Evolutionary conservation across 2,113 vertebrate species (phyloP), one percentile per base, ranked within the genome.

Genomic region (Plestiodon gilberti): DNA sequence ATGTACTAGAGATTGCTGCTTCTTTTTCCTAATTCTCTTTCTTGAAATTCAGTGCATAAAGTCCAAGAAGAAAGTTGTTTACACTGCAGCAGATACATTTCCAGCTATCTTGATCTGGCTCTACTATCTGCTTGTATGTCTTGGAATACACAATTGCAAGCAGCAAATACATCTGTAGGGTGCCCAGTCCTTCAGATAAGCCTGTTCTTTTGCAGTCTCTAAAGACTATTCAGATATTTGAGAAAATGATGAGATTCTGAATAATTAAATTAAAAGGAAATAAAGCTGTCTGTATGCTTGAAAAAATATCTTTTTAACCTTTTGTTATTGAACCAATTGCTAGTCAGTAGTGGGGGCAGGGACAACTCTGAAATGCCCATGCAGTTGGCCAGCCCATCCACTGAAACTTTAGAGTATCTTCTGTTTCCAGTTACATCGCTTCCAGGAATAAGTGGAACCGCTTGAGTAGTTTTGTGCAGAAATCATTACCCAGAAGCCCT

Each of bases 81-180:
- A n/a, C 30, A 55, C 48, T 6, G 9, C 23, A 62, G 59, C 57
- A 82, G 48, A 79, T 13, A 83, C 6, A 10, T 55, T 88, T 43
- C 15, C 10, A 81, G 35, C 22, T 87, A 77, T 86, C 79, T 88
- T 86, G 28, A 64, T 52, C 28, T 65, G 18, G 25, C 2, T 22
- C 40, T 57, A 65, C 20, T 70, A 84, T 81, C 0, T 1, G 1
- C 3, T 59, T 65, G 79, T 35, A 43, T 71, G 64, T 81, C 55
- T 84, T 18, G 6, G 75, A 84, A 88, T 65, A 81, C 43, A 67
- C 64, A 87, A 52, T 59, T 14, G 35, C 35, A 69, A 84, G 35
- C 1, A 78, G 52, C 20, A 67, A 82, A 67, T 83, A 4, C 35
- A 78, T 38, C 11, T 15, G 69, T 7, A 59, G 30, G n/a, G 30